Conservation (phyloP, 2,113 vertebrate genomes). For the Paramisgurnus dabryanus region DNA sequence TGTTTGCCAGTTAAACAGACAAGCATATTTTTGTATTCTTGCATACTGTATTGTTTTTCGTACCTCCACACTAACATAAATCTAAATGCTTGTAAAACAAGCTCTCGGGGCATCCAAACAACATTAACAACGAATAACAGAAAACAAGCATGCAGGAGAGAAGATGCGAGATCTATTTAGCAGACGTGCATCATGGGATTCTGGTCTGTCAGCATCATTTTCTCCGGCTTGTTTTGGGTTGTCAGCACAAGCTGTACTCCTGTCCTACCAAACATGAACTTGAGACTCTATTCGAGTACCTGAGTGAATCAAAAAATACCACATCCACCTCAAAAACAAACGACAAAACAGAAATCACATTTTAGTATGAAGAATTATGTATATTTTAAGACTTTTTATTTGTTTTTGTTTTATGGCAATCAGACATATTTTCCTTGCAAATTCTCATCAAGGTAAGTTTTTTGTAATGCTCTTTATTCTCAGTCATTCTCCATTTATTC, state of each 20-base stretch:
- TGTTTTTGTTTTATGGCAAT: background rate
- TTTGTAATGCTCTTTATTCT: no score
- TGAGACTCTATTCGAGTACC: background rate
- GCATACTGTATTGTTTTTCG: slow-evolving; percentile 28
- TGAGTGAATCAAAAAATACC: background rate
- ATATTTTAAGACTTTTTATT: no score
- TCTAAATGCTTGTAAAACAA: slow-evolving; percentile 54
- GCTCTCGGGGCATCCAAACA: slow-evolving; percentile 41
- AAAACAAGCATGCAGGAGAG: slow-evolving; percentile 30
- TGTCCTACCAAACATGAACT: background rate
- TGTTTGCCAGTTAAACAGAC: slow-evolving; percentile 44
- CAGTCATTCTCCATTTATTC: no score
- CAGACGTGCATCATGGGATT: slow-evolving; percentile 19
- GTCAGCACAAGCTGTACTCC: slow-evolving; percentile 15
- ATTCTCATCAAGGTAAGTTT: background rate
- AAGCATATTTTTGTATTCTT: slow-evolving; percentile 39
- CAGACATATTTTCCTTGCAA: background rate
- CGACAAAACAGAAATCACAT: background rate
- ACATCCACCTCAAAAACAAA: background rate
- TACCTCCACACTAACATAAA: slow-evolving; percentile 38
- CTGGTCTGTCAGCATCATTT: slow-evolving; percentile 44
- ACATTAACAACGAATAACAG: slow-evolving; percentile 35
- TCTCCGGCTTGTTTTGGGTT: slow-evolving; percentile 13
- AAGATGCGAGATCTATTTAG: slow-evolving; percentile 36
- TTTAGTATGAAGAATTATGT: background rate